Evolutionary conservation across 2,888 invertebrate species (phyloP).

Genomic region (Stegana nigrithorax): DNA sequence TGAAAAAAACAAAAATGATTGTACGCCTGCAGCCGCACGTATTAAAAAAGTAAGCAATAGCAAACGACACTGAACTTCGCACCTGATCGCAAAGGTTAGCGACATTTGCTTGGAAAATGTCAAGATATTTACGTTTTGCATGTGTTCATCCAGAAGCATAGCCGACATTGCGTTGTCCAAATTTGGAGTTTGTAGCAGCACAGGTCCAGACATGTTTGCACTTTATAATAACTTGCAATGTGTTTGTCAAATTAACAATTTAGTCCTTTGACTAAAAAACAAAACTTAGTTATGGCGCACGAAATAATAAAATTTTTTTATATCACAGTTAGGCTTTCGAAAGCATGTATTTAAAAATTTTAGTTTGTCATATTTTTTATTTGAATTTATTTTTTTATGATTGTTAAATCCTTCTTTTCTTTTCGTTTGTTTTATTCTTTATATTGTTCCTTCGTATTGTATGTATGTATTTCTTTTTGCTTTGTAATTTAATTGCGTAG

Average conservation of each 20-base stretch:
- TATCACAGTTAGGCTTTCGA: slow-evolving; percentile 53
- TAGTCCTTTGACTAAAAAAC: too few relatives aligned
- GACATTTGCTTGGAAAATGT: neutral
- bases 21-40: too few relatives aligned
- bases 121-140: slow-evolving; percentile 61
- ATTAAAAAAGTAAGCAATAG: too few relatives aligned
- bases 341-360: too few relatives aligned
- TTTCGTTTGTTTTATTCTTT: slow-evolving; percentile 12
- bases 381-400: slow-evolving; percentile 6
- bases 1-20: too few relatives aligned
- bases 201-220: slow-evolving; percentile 59
- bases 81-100: neutral
- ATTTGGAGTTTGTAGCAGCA: slow-evolving; percentile 45
- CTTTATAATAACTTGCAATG: too few relatives aligned
- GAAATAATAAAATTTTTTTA: too few relatives aligned
- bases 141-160: slow-evolving; percentile 53
- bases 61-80: slow-evolving; percentile 16
- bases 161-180: slow-evolving; percentile 40
- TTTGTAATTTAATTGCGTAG: slow-evolving; percentile 20
- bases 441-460: slow-evolving; percentile 4
- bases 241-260: too few relatives aligned
- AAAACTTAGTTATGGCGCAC: too few relatives aligned
- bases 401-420: slow-evolving; percentile 14
- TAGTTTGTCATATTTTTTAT: slow-evolving; percentile 21
- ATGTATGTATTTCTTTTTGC: slow-evolving; percentile 19